A percentile compares a stretch with the other conserved stretches of the same genome.
phyloP scores from a whole-genome alignment of 2,113 vertebrate genomes.

The Sterrhoptilus dennistouni region DNA sequence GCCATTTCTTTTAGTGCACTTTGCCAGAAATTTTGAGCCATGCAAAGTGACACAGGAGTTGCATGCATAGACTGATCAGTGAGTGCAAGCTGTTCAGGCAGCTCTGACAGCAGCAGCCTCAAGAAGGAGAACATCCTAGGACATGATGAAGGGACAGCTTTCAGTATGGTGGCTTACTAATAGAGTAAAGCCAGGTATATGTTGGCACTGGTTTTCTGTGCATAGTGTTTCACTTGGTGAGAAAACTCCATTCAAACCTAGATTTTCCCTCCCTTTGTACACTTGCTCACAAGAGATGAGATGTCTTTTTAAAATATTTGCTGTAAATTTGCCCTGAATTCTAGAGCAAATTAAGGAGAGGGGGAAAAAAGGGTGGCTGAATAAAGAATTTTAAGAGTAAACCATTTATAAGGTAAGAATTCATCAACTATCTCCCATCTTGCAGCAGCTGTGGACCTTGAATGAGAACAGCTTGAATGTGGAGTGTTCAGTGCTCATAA shows the following conservation, averaged over 20 bases:
- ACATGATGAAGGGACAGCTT: neutral
- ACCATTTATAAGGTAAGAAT: neutral
- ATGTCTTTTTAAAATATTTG: neutral
- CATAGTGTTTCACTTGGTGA: neutral
- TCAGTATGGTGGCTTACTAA: neutral
- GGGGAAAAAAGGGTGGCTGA: neutral
- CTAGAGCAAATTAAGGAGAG: neutral
- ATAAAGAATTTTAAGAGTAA: neutral
- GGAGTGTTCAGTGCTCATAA: neutral
- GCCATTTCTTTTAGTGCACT: neutral
- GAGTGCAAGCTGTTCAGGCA: neutral
- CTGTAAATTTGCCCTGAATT: neutral
- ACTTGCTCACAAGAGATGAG: neutral
- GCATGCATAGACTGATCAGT: neutral
- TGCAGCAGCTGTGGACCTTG: neutral
- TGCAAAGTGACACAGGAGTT: neutral
- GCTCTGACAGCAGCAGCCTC: constrained; percentile 3
- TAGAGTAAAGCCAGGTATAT: neutral
- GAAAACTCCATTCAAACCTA: neutral
- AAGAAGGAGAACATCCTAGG: neutral
- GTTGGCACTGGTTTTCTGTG: neutral
- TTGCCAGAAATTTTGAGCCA: neutral
- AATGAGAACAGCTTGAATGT: neutral
- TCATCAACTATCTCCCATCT: neutral
- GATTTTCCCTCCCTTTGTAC: neutral